These are phyloP conservation scores for Malacoctenus gilli DNA, from an alignment of 2,797 vertebrate species.

Conservation along the genomic window DNA sequence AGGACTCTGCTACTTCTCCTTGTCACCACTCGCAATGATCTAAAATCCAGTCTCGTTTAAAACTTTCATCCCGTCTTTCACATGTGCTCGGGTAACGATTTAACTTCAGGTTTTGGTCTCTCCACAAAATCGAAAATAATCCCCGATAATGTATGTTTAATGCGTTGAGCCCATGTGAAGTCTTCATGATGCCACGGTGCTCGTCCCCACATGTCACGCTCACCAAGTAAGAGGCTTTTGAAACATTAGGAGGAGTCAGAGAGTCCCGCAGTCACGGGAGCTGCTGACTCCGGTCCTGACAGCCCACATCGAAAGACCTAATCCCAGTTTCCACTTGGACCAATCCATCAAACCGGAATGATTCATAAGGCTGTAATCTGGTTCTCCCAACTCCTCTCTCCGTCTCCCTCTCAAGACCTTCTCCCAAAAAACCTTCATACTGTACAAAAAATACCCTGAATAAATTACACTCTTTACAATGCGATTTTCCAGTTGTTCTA, in stretches of 20 bases:
- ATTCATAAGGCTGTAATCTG: constrained; percentile 42
- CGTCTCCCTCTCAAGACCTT: neutral
- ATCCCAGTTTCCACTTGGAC: constrained; percentile 66
- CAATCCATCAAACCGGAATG: constrained; percentile 42
- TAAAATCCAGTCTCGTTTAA: constrained; percentile 6
- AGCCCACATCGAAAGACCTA: constrained; percentile 57
- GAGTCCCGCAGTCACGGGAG: constrained; percentile 24
- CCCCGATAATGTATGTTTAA: constrained; percentile 37
- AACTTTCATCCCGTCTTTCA: constrained; percentile 1
- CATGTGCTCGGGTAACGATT: constrained; percentile 2
- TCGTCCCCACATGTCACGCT: constrained; percentile 52
- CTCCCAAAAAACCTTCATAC: neutral
- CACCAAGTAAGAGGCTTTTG: constrained; percentile 61
- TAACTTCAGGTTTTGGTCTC: constrained; percentile 32
- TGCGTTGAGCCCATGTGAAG: constrained; percentile 52
- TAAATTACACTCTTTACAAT: neutral
- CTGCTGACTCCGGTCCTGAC: constrained; percentile 46
- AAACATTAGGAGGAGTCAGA: no score
- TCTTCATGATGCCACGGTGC: constrained; percentile 31
- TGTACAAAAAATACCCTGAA: neutral
- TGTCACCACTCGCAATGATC: constrained; percentile 19
- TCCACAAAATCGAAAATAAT: constrained; percentile 27
- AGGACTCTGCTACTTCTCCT: constrained; percentile 11
- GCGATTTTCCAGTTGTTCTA: constrained; percentile 3
- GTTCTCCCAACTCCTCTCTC: constrained; percentile 18